Evolutionary conservation across 2,113 vertebrate genomes (phyloP).

Genomic region (Actenoides lindsayi): DNA sequence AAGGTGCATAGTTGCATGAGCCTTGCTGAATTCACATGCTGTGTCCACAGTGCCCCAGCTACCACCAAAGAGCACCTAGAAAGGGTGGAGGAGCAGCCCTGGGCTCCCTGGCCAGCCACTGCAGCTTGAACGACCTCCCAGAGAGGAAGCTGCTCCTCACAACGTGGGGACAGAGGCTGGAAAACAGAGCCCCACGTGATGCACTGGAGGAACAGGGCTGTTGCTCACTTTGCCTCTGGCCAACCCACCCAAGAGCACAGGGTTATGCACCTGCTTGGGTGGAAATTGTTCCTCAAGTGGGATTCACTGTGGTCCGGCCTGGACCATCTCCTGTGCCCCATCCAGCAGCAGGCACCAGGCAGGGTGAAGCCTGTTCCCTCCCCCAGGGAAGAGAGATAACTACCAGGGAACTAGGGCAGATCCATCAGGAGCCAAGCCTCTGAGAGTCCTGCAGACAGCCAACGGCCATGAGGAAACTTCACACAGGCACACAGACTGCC

Average conservation of each 20-base stretch:
- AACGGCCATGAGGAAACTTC: neutral
- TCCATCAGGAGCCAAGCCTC: neutral
- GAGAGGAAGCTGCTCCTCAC: neutral
- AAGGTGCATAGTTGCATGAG: neutral
- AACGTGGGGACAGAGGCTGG: neutral
- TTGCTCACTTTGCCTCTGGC: neutral
- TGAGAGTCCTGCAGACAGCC: neutral
- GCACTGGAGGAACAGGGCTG: neutral
- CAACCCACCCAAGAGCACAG: neutral
- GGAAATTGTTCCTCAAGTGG: neutral
- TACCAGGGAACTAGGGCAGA: neutral
- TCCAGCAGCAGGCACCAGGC: neutral
- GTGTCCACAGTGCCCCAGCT: neutral
- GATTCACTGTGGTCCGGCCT: fast-evolving
- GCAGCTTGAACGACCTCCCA: neutral
- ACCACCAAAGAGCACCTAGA: neutral
- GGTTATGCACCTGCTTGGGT: neutral
- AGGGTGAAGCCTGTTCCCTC: neutral
- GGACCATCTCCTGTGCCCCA: neutral
- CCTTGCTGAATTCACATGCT: neutral
- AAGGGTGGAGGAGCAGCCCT: neutral
- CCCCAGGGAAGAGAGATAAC: neutral
- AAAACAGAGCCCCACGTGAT: fast-evolving
- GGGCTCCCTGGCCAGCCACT: neutral
- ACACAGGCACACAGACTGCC: neutral